A percentile compares a stretch with the other conserved stretches of the same genome.
These are phyloP conservation scores for Acleris holmiana DNA, from an alignment of 2,888 invertebrate genomes.

Conservation along the genomic window DNA sequence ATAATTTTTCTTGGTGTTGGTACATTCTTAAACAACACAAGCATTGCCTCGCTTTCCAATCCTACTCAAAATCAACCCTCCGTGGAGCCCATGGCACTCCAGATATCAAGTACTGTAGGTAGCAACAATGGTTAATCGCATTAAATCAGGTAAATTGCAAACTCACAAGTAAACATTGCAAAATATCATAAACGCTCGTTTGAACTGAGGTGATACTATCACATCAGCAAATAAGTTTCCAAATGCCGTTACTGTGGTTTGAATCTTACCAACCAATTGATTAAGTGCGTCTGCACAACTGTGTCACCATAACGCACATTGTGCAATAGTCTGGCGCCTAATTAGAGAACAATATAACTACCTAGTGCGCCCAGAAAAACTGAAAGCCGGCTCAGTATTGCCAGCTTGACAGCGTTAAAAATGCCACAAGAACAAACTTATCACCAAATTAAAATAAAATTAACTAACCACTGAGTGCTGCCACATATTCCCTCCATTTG, in stretches of 20 bases:
- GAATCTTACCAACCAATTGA: slow-evolving; percentile 9
- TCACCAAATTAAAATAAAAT: slow-evolving; percentile 46
- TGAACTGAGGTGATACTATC: neutral
- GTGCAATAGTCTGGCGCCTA: slow-evolving; percentile 19
- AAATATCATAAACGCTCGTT: neutral
- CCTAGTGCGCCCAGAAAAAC: slow-evolving; percentile 6
- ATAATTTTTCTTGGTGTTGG: too few species aligned
- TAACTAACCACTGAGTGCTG: slow-evolving; percentile 79
- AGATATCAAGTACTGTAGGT: too few species aligned
- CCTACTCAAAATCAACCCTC: too few species aligned
- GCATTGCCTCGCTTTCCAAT: too few species aligned
- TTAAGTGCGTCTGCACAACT: slow-evolving; percentile 6
- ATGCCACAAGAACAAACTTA: slow-evolving; percentile 39
- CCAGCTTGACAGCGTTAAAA: neutral
- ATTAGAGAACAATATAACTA: slow-evolving; percentile 16
- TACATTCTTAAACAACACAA: too few species aligned
- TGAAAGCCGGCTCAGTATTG: slow-evolving; percentile 40
- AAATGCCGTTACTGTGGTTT: neutral
- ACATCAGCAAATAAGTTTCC: neutral
- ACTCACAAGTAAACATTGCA: too few species aligned
- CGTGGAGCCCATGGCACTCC: too few species aligned
- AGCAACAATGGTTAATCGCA: too few species aligned
- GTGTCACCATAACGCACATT: slow-evolving; percentile 16
- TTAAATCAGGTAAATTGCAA: too few species aligned
- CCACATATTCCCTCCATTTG: slow-evolving; percentile 80